These are phyloP conservation scores for Uria aalge DNA, from an alignment of 2,113 vertebrate species.

Conservation along the genomic window DNA sequence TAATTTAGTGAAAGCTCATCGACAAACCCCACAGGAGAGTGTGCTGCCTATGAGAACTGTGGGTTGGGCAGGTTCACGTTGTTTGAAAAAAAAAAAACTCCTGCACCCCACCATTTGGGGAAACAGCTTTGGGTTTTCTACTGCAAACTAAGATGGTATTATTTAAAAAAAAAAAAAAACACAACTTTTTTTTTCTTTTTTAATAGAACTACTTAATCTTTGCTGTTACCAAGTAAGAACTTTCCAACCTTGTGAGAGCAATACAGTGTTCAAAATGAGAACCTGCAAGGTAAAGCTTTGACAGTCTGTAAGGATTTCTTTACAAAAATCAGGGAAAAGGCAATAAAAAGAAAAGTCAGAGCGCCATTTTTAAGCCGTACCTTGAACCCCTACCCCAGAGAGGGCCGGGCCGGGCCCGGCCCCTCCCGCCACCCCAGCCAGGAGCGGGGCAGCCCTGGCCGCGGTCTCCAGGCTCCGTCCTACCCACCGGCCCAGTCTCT, in stretches of 20 bases:
- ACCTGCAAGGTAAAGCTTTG: background rate
- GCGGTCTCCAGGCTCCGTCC: rapidly evolving
- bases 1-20: background rate
- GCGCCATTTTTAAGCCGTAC: rapidly evolving
- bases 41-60: background rate
- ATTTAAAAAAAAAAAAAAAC: background rate
- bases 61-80: background rate
- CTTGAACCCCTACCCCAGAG: rapidly evolving
- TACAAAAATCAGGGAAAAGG: background rate
- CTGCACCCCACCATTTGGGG: no score
- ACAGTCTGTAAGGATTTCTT: background rate
- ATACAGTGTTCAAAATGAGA: background rate
- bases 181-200: background rate
- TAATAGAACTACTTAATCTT: background rate
- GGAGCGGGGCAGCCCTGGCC: no score
- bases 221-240: background rate
- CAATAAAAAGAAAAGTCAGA: background rate
- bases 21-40: rapidly evolving
- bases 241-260: background rate
- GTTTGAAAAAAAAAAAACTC: background rate
- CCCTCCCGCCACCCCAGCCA: rapidly evolving
- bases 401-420: rapidly evolving
- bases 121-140: background rate
- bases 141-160: background rate
- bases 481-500: no score